Base-by-base conservation (phyloP, 2,888 invertebrate genomes). In the Tenthredo scrophulariae region DNA sequence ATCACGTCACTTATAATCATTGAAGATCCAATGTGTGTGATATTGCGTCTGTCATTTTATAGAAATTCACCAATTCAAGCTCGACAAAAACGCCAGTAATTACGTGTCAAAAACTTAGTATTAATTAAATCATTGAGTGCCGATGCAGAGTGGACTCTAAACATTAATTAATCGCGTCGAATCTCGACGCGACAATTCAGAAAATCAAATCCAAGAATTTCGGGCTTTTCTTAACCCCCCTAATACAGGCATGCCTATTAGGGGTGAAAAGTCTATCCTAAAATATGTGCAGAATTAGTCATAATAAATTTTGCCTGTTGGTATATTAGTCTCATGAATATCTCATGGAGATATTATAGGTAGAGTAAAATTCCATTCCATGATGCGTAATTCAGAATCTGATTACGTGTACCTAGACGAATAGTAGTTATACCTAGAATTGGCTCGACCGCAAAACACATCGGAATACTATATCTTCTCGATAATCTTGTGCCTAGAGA, bases 331-430 rank as follows among this genome's bases (percentile, higher is more conserved):
- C 29, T 67, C 0, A 5, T 46, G 22, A 74, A 74, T 22, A 74
- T 5, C 40, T 7, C 43, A 43, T 0, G 15, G n/a, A 72, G 37
- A 72, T 72, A 9, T 40, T n/a, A 10, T 5, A 74, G n/a, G 22
- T 40, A 13, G 43, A 26, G 74, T 46, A 26, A 6, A 26, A 26
- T 74, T 74, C 43, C 74, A 74, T 13, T 46, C 9, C 15, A 37
- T 37, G 46, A 74, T 74, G 74, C 43, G 43, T 74, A 43, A 74
- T 22, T 74, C 26, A 74, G 74, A 74, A 40, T 74, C 43, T 74
- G 26, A 74, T 74, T 74, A 74, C 74, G 43, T 46, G 10, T 18
- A 22, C 58, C 6, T 58, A 26, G 26, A 22, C 15, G 7, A 3
- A 26, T 13, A 15, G 67, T 13, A 29, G 67, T 62, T 26, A 67